phyloP scores from a whole-genome alignment of 2,797 vertebrate species.

The Pogonophryne albipinna region DNA sequence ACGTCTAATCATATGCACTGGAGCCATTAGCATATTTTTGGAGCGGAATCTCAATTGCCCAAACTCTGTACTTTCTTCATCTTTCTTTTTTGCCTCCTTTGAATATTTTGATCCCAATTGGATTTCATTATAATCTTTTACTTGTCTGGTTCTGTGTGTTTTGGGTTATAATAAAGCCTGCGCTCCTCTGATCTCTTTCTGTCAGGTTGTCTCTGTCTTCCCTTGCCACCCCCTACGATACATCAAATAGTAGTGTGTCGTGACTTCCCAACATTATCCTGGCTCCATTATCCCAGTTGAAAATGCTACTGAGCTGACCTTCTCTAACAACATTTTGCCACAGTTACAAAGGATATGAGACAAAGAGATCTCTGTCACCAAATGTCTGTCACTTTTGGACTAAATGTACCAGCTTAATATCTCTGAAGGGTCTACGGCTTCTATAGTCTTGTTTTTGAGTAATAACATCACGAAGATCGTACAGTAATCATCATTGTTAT shows the following conservation, averaged over 20 bases:
- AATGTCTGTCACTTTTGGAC: background rate
- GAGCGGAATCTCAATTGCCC: slow-evolving; percentile 55
- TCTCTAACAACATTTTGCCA: slow-evolving; percentile 1
- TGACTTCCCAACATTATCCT: slow-evolving; percentile 4
- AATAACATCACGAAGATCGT: slow-evolving; percentile 18
- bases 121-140: slow-evolving; percentile 41
- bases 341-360: background rate
- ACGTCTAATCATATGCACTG: slow-evolving; percentile 61
- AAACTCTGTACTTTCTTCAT: slow-evolving; percentile 41
- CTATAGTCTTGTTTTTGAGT: slow-evolving; percentile 4
- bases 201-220: slow-evolving; percentile 28
- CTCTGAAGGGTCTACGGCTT: background rate
- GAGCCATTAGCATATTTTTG: slow-evolving; percentile 63
- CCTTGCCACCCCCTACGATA: slow-evolving; percentile 12
- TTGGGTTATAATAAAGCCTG: slow-evolving; percentile 7
- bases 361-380: background rate
- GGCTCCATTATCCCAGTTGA: slow-evolving; percentile 3
- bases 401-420: background rate
- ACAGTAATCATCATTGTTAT: slow-evolving; percentile 23
- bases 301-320: slow-evolving; percentile 14
- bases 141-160: slow-evolving; percentile 15
- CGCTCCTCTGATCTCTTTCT: slow-evolving; percentile 27
- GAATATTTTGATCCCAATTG: slow-evolving; percentile 59
- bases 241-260: slow-evolving; percentile 17
- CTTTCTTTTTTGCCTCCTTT: slow-evolving; percentile 45